phyloP scores from a whole-genome alignment of 1,140 invertebrate genomes.

The Ephestia elutella region DNA sequence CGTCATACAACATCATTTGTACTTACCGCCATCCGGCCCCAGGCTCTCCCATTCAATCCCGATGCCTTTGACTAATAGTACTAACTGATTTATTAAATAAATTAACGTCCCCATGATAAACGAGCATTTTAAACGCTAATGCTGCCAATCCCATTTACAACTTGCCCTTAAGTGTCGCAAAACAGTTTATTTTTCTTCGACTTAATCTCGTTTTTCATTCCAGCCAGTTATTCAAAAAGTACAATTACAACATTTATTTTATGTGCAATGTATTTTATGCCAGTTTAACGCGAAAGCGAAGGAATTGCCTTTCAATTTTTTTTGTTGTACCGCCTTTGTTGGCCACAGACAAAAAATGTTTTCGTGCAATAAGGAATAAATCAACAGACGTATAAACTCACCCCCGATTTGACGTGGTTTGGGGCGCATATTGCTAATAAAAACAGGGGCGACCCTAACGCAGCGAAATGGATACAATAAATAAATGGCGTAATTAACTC shows the following conservation, averaged over 20 bases:
- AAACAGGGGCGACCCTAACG: slow-evolving; percentile 38
- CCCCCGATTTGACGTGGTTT: slow-evolving; percentile 31
- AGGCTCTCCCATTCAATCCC: slow-evolving; percentile 46
- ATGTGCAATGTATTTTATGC: slow-evolving; percentile 27
- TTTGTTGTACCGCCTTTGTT: background rate
- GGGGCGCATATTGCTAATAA: slow-evolving; percentile 48
- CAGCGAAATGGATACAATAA: slow-evolving; percentile 61
- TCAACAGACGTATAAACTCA: slow-evolving; percentile 36
- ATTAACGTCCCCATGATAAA: slow-evolving; percentile 56
- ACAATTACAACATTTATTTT: slow-evolving; percentile 19
- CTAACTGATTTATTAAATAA: slow-evolving; percentile 67
- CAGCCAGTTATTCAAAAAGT: slow-evolving; percentile 15
- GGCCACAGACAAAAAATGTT: slow-evolving; percentile 31
- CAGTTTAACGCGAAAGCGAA: slow-evolving; percentile 27
- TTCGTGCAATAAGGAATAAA: slow-evolving; percentile 47
- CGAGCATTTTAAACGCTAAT: slow-evolving; percentile 42
- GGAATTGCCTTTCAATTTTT: slow-evolving; percentile 34
- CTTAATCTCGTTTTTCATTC: slow-evolving; percentile 33
- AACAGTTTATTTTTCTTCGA: slow-evolving; percentile 19
- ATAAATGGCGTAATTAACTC: slow-evolving; percentile 63
- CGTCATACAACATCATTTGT: slow-evolving; percentile 55
- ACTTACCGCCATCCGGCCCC: slow-evolving; percentile 33
- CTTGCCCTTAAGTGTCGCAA: slow-evolving; percentile 18
- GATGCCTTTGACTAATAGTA: slow-evolving; percentile 49
- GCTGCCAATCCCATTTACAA: slow-evolving; percentile 25